These are phyloP conservation scores for Stomorhina lunata DNA, from an alignment of 2,888 invertebrate species.

Conservation along the genomic window DNA sequence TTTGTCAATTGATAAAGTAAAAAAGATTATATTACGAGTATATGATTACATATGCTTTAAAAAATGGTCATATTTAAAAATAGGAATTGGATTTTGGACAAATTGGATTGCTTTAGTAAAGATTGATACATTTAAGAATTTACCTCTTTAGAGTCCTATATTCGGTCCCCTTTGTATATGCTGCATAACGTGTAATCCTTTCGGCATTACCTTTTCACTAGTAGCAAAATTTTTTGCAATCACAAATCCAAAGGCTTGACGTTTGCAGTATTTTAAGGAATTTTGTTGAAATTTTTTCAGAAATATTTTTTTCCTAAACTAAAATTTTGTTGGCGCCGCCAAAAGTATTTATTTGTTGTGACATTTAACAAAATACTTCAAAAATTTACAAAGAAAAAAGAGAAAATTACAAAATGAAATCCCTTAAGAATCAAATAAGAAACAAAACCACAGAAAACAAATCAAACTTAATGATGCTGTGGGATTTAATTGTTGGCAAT, in stretches of 20 bases:
- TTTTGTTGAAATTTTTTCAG: background rate
- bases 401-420: background rate
- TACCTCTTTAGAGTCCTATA: too few relatives aligned
- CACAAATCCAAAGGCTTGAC: background rate
- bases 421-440: background rate
- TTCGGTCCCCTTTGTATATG: too few relatives aligned
- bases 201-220: too few relatives aligned
- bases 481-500: constrained; percentile 54
- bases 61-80: too few relatives aligned
- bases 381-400: background rate
- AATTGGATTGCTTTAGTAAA: too few relatives aligned
- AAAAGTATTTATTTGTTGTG: constrained; percentile 38
- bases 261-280: background rate
- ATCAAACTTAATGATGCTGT: constrained; percentile 52
- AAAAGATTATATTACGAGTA: too few relatives aligned
- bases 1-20: too few relatives aligned
- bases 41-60: too few relatives aligned
- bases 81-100: too few relatives aligned
- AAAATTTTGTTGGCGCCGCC: constrained; percentile 41
- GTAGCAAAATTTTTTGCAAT: background rate
- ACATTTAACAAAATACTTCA: constrained; percentile 47
- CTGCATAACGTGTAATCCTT: too few relatives aligned
- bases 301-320: background rate
- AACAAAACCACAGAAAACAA: constrained; percentile 20
- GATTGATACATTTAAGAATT: too few relatives aligned